Percentiles rank a stretch among this genome's conserved stretches.
Evolutionary conservation across 2,888 invertebrate genomes (phyloP).

Genomic region (Lasiommata megera): DNA sequence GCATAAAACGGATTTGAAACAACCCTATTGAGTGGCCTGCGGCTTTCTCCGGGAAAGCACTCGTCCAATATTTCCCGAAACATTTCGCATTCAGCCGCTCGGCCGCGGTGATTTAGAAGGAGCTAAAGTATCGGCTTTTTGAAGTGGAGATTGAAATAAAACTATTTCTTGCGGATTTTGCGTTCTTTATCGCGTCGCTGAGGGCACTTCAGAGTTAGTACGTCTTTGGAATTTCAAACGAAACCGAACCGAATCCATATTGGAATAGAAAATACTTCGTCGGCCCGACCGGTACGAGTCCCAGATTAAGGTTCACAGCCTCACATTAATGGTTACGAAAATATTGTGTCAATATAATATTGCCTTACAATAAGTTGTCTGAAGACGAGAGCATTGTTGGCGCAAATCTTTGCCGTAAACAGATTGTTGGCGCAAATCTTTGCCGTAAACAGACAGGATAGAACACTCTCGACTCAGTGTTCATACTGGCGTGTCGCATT

Average conservation of each 20-base stretch:
- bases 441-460: too few relatives aligned
- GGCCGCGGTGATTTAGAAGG: conserved; percentile 23
- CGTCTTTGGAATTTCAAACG: conserved; percentile 23
- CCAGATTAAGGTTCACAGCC: too few relatives aligned
- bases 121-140: conserved; percentile 25
- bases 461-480: too few relatives aligned
- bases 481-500: too few relatives aligned
- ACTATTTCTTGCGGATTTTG: conserved; percentile 28
- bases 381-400: too few relatives aligned
- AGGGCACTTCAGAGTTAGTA: conserved; percentile 24
- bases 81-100: conserved; percentile 28
- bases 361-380: too few relatives aligned
- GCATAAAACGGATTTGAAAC: conserved; percentile 54
- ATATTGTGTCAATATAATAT: too few relatives aligned
- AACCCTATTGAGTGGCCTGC: conserved; percentile 41
- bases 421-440: too few relatives aligned
- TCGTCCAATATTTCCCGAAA: conserved; percentile 14
- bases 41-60: conserved; percentile 11
- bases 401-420: too few relatives aligned
- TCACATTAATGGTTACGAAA: too few relatives aligned
- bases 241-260: background rate
- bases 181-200: conserved; percentile 21
- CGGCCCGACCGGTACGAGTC: background rate
- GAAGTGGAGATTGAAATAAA: conserved; percentile 30
- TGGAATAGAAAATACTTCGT: background rate